Conservation (phyloP, 1,140 invertebrate species). For the Lithobius niger region DNA sequence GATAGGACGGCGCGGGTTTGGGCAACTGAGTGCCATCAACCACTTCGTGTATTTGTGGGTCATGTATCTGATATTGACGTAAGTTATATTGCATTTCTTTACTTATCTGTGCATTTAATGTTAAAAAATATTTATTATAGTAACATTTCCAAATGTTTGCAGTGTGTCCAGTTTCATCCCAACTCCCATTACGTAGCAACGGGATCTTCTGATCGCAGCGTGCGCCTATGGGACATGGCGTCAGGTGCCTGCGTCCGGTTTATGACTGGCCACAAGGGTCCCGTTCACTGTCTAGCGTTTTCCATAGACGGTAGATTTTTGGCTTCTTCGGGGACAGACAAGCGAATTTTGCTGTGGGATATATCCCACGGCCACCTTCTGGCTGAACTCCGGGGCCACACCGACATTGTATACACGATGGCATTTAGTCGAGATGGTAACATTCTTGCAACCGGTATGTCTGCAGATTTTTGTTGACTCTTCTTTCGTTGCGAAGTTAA, state of each 20-base stretch:
- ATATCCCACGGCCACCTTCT: conserved; percentile 73
- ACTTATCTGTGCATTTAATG: neutral
- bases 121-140: conserved; percentile 9
- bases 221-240: conserved; percentile 89
- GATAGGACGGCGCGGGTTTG: conserved; percentile 88
- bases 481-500: too few relatives aligned
- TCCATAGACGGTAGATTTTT: conserved; percentile 83
- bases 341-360: conserved; percentile 78
- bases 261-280: conserved; percentile 86
- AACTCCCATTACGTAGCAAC: conserved; percentile 96
- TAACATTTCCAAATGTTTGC: too few relatives aligned
- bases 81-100: conserved; percentile 28
- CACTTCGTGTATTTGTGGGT: conserved; percentile 83
- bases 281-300: conserved; percentile 68
- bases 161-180: conserved; percentile 92
- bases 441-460: conserved; percentile 62
- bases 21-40: conserved; percentile 88
- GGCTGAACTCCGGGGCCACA: conserved; percentile 61
- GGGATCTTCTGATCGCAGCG: conserved; percentile 89
- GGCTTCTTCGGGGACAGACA: conserved; percentile 67
- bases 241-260: conserved; percentile 81
- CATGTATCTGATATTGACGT: conserved; percentile 92
- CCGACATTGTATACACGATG: conserved; percentile 61
- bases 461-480: too few relatives aligned
- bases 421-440: conserved; percentile 84